Evolutionary conservation across 1,140 invertebrate genomes (phyloP).

Genomic region (Atopsyche davidsoni): DNA sequence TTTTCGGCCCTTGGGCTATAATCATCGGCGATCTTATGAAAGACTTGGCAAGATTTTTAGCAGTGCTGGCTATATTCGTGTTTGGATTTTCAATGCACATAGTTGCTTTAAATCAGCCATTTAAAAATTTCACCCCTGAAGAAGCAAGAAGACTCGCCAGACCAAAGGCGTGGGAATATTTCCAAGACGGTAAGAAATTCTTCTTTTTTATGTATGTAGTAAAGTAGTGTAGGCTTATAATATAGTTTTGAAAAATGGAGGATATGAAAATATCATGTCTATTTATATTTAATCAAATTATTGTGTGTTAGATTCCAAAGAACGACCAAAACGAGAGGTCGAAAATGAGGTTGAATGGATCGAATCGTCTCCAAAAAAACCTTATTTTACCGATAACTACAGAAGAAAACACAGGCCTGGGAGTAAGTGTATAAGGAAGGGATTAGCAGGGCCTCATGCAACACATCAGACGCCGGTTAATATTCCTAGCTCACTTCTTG

Average conservation of each 20-base stretch:
- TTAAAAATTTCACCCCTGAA: constrained; percentile 56
- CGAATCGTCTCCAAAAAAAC: constrained; percentile 30
- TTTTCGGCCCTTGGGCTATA: constrained; percentile 97
- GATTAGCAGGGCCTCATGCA: not conserved
- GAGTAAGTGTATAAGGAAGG: constrained; percentile 43
- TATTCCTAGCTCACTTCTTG: not conserved
- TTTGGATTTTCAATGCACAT: constrained; percentile 98
- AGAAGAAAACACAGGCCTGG: constrained; percentile 47
- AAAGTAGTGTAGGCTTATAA: too few relatives aligned
- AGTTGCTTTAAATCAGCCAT: constrained; percentile 90
- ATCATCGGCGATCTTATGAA: constrained; percentile 87
- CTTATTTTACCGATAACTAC: constrained; percentile 40
- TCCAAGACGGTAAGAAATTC: constrained; percentile 67
- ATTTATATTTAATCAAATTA: constrained; percentile 11
- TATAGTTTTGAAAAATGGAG: not conserved
- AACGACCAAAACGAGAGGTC: constrained; percentile 41
- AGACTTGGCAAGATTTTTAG: constrained; percentile 90
- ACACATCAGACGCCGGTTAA: not conserved
- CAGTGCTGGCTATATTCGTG: constrained; percentile 95
- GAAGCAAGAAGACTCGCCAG: constrained; percentile 49
- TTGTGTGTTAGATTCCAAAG: constrained; percentile 34
- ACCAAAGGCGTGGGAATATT: constrained; percentile 50
- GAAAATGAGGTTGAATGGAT: constrained; percentile 41
- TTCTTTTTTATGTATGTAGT: constrained; percentile 17
- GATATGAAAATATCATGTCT: too few relatives aligned